These are phyloP conservation scores for Muricea muricata DNA, from an alignment of 92 coral and sea anemone species.

Conservation along the genomic window DNA sequence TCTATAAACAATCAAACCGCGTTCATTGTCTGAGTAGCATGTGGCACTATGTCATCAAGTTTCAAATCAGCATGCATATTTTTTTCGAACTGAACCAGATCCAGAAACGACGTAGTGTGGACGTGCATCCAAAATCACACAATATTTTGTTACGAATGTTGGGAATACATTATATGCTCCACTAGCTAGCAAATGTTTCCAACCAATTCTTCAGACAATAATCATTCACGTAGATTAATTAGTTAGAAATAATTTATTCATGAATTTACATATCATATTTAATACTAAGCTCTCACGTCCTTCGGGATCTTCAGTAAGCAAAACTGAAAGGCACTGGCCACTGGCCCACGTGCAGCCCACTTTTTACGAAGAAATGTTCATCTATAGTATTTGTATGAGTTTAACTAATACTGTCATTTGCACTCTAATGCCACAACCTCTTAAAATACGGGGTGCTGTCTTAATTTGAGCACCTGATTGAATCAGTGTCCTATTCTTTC, in stretches of 20 bases:
- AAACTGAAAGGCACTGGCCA: neutral
- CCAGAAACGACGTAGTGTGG: neutral
- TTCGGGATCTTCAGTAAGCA: too few species aligned
- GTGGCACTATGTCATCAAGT: slow-evolving; percentile 9
- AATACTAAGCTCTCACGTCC: too few species aligned
- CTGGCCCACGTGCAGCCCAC: too few species aligned
- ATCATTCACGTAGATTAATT: neutral
- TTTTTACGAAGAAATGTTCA: too few species aligned
- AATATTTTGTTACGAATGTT: neutral
- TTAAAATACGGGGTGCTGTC: too few species aligned
- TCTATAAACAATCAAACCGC: slow-evolving; percentile 7
- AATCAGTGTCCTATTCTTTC: too few species aligned
- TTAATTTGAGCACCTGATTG: too few species aligned
- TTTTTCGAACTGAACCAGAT: neutral
- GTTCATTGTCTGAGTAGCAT: slow-evolving; percentile 8
- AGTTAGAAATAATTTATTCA: neutral
- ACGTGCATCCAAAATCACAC: neutral
- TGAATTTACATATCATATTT: too few species aligned
- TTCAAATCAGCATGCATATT: neutral
- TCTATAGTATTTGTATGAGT: too few species aligned
- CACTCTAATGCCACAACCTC: too few species aligned
- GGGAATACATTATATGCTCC: neutral
- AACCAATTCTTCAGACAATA: neutral
- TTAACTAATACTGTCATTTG: too few species aligned
- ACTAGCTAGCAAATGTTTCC: neutral